Base-by-base conservation (phyloP, 1,140 invertebrate species). In the Nautilus pompilius region DNA sequence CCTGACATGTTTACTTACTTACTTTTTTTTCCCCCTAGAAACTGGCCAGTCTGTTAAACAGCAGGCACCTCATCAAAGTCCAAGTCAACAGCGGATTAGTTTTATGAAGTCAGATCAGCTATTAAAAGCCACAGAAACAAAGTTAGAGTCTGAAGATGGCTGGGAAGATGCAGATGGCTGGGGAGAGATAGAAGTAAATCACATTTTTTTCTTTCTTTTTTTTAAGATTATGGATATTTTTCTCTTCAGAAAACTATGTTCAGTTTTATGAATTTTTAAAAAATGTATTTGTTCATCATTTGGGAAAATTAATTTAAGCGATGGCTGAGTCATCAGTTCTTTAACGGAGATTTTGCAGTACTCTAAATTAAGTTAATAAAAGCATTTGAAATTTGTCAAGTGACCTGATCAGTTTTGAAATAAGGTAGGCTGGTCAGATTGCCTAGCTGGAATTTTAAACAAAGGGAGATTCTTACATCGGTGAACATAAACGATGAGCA, bases 101-200 rank as follows among this genome's bases (percentile, higher is more conserved):
- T 30, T 2, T 22, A 45, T 36, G 36, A 48, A 24, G 57, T n/a
- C 55, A 55, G 33, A 60, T 41, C 20, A 41, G 54, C 24, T 41
- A 60, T 55, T 55, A 63, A 26, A 60, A 67, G 54, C 33, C 54
- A 28, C 83, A 81, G 45, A 82, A 77, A 90, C 89, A 0, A 90
- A 90, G 48, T 91, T 58, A 89, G 62, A 58, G 46, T 49, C 64
- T 30, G 58, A 46, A 13, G 60, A 62, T 20, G 90, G 90, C 77
- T 93, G 91, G 91, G 91, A 91, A 89, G 91, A 58, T 41, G 67
- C 77, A 74, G 91, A 92, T 51, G 89, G 90, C 75, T 93, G 92
- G 91, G 91, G 92, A 22, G 91, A 93, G 76, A 91, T 94, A 85
- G 90, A 90, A 75, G 87, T 88, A 76, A 68, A 73, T n/a, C n/a